A percentile compares a stretch with the other conserved stretches of the same genome.
Evolutionary conservation across 2,797 vertebrate species (phyloP).

Genomic region (Platyrinchus mystaceus): DNA sequence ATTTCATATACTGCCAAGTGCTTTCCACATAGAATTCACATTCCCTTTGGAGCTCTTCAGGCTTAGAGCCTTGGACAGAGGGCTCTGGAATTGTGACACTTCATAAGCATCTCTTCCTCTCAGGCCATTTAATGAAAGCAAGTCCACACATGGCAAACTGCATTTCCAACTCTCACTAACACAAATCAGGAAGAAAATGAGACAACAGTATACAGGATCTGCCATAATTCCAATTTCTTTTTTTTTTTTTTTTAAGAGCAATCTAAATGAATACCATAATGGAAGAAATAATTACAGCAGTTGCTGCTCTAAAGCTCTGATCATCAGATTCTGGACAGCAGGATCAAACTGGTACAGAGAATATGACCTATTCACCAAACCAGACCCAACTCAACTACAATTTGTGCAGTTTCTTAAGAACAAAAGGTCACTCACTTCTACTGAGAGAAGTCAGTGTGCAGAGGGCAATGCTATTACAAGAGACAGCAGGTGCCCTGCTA

Average conservation of each 20-base stretch:
- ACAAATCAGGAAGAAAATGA: neutral
- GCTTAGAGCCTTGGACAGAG: neutral
- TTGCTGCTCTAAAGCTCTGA: neutral
- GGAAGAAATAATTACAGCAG: neutral
- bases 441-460: neutral
- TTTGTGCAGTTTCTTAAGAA: neutral
- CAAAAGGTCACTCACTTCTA: neutral
- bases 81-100: neutral
- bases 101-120: neutral
- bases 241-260: rapidly evolving
- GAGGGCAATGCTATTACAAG: neutral
- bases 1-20: neutral
- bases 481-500: neutral
- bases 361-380: neutral
- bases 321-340: neutral
- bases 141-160: neutral
- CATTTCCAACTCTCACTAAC: neutral
- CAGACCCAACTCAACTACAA: neutral
- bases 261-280: neutral
- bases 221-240: neutral
- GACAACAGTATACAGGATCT: neutral
- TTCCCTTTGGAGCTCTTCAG: neutral
- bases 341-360: neutral
- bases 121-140: neutral
- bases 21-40: rapidly evolving